Conservation (phyloP, 2,888 invertebrate species). For the Ochropleura plecta region DNA sequence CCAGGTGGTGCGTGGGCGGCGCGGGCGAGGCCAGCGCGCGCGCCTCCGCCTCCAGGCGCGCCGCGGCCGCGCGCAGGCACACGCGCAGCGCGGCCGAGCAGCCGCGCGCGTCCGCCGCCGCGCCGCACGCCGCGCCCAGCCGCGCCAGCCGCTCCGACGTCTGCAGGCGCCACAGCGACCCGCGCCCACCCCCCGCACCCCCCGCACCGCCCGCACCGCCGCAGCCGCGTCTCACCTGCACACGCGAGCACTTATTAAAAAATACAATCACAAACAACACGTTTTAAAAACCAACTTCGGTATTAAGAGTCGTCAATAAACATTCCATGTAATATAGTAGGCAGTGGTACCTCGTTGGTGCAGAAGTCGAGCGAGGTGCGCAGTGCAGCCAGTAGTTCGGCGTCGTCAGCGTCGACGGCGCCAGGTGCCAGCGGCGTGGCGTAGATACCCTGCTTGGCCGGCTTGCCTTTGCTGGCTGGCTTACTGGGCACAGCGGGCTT, state of each 20-base stretch:
- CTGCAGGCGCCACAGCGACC: constrained; percentile 86
- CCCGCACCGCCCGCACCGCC: constrained; percentile 47
- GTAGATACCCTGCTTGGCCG: constrained; percentile 92
- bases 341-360: constrained; percentile 80
- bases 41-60: constrained; percentile 81
- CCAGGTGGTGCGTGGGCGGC: constrained; percentile 91
- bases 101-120: constrained; percentile 92
- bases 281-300: not conserved
- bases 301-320: not conserved
- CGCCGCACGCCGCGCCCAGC: constrained; percentile 95
- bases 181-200: constrained; percentile 75
- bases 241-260: not conserved
- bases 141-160: constrained; percentile 91
- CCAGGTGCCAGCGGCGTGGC: constrained; percentile 92
- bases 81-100: constrained; percentile 92
- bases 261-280: not conserved
- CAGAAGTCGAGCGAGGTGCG: constrained; percentile 92
- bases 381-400: constrained; percentile 85
- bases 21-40: constrained; percentile 81
- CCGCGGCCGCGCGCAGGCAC: constrained; percentile 86
- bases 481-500: constrained; percentile 93
- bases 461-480: constrained; percentile 92
- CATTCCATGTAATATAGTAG: not conserved
- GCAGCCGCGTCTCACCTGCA: constrained; percentile 77
- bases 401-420: constrained; percentile 76